These are phyloP conservation scores for Caenorhabditis sp. DNA, from an alignment of 2,888 invertebrate genomes.

Conservation along the genomic window DNA sequence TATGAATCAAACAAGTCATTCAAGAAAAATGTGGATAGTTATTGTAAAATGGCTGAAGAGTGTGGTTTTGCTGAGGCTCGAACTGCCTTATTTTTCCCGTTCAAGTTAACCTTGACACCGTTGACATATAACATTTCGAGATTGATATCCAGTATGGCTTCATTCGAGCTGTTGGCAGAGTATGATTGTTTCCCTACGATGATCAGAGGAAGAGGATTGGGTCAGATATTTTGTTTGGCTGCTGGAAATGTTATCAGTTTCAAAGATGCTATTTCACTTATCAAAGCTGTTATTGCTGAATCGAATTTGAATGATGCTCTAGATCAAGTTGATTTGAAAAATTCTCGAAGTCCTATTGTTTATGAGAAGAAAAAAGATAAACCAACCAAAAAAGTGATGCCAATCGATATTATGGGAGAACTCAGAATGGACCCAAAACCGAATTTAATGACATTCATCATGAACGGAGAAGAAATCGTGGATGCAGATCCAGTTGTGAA, in stretches of 20 bases:
- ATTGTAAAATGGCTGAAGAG: constrained; percentile 29
- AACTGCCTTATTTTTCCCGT: constrained; percentile 46
- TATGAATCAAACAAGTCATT: constrained; percentile 34
- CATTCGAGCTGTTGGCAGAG: constrained; percentile 27
- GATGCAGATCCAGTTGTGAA: constrained; percentile 26
- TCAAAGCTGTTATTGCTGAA: constrained; percentile 34
- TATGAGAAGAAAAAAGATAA: constrained; percentile 21
- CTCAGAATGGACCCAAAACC: constrained; percentile 8
- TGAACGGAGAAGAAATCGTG: constrained; percentile 26
- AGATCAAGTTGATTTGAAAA: constrained; percentile 8
- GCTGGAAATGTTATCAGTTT: constrained; percentile 35
- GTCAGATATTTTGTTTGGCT: constrained; percentile 31
- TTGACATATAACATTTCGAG: constrained; percentile 32
- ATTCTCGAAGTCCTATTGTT: constrained; percentile 21
- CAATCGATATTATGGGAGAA: constrained; percentile 28
- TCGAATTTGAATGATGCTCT: constrained; percentile 15
- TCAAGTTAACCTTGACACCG: constrained; percentile 35
- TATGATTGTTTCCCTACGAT: constrained; percentile 28
- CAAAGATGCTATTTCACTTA: constrained; percentile 29
- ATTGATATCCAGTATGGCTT: constrained; percentile 35
- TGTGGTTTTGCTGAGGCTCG: constrained; percentile 37
- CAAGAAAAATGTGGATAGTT: constrained; percentile 31
- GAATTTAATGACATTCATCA: constrained; percentile 29
- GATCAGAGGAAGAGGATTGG: constrained; percentile 31
- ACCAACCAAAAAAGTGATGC: constrained; percentile 23